Conservation (phyloP, 1,140 invertebrate genomes). For the Pissodes strobi region DNA sequence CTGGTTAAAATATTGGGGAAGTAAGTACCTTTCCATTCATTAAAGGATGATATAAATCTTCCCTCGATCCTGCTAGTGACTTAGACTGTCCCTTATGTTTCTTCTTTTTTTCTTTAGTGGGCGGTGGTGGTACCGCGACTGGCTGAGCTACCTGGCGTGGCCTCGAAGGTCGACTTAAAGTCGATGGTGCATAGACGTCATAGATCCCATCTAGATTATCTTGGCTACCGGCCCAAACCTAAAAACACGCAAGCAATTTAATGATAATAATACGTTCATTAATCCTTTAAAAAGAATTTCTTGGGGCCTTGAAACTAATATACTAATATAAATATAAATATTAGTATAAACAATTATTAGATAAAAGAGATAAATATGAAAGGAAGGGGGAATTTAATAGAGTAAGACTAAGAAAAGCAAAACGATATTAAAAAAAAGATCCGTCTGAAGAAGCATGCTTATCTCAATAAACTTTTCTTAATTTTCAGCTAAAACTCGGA, state of each 20-base stretch:
- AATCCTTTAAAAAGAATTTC: too few relatives aligned
- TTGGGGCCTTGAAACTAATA: too few relatives aligned
- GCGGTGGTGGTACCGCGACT: slow-evolving; percentile 77
- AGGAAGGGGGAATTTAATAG: too few relatives aligned
- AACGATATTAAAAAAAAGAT: too few relatives aligned
- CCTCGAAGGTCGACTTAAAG: slow-evolving; percentile 74
- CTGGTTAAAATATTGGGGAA: too few relatives aligned
- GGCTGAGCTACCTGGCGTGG: slow-evolving; percentile 80
- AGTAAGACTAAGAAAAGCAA: too few relatives aligned
- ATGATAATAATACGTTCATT: not conserved
- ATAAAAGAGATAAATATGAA: too few relatives aligned
- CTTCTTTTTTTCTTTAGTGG: slow-evolving; percentile 65
- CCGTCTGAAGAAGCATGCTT: too few relatives aligned
- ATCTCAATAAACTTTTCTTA: too few relatives aligned
- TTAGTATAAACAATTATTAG: too few relatives aligned
- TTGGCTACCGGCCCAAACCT: slow-evolving; percentile 79
- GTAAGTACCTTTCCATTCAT: slow-evolving; percentile 56
- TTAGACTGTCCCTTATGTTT: slow-evolving; percentile 61
- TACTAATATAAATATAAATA: too few relatives aligned
- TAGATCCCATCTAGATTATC: slow-evolving; percentile 74
- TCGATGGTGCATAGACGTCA: slow-evolving; percentile 72
- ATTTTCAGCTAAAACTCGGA: too few relatives aligned
- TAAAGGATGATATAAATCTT: slow-evolving; percentile 58
- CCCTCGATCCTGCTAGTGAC: slow-evolving; percentile 53
- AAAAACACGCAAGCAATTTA: not conserved